Evolutionary conservation across 2,113 vertebrate genomes (phyloP).

Genomic region (Rhinoderma darwinii): DNA sequence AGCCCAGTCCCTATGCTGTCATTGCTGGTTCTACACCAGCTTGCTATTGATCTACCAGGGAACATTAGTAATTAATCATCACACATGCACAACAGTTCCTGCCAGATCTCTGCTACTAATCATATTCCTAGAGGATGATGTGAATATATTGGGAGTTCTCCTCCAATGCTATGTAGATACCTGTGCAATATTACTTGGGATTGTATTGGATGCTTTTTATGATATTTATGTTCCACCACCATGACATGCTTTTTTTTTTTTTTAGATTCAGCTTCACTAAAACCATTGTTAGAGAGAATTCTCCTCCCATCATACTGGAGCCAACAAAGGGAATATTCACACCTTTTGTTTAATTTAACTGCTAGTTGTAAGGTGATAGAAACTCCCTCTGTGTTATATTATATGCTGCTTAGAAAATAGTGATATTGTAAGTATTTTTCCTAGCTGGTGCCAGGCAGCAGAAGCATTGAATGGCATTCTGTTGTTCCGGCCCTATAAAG

Average conservation of each 20-base stretch:
- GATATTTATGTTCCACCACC: not conserved
- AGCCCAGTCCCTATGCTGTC: conserved; percentile 17
- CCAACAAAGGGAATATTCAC: conserved; percentile 37
- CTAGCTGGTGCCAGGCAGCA: not conserved
- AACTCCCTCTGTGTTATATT: not conserved
- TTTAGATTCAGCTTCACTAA: conserved; percentile 22
- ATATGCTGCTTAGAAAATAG: not conserved
- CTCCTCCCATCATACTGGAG: conserved; percentile 23
- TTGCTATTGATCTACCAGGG: conserved; percentile 39
- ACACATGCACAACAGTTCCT: conserved; percentile 35
- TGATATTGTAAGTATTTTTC: not conserved
- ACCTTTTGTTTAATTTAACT: conserved; percentile 22
- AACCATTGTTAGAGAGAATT: conserved; percentile 35
- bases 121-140: not conserved
- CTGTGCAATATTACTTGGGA: not conserved
- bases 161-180: not conserved
- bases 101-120: conserved; percentile 7
- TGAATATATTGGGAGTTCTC: not conserved
- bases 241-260: conserved; percentile 1
- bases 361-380: not conserved
- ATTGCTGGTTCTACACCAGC: conserved; percentile 2
- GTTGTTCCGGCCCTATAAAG: not conserved
- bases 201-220: not conserved
- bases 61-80: conserved; percentile 46
- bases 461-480: not conserved